Evolutionary conservation across 1,140 invertebrate genomes (phyloP).

Genomic region (Orchesella cincta): DNA sequence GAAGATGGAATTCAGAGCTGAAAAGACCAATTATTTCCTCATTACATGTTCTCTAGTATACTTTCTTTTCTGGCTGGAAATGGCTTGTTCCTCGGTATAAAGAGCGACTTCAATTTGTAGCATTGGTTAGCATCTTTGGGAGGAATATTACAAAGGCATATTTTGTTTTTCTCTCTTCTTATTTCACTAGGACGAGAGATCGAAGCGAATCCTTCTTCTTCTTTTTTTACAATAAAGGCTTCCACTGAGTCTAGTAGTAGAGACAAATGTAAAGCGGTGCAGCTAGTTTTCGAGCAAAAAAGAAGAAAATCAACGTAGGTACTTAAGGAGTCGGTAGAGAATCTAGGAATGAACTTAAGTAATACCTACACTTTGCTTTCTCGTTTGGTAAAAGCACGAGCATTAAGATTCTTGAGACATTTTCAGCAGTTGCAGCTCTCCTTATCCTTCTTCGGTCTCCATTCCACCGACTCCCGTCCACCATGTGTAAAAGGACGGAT

Average conservation of each 20-base stretch:
- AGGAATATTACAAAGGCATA: neutral
- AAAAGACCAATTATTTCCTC: neutral
- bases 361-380: no score
- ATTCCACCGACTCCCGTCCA: neutral
- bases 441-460: neutral
- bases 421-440: neutral
- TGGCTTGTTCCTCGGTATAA: no score
- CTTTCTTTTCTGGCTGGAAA: neutral
- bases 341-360: no score
- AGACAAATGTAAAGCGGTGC: no score
- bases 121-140: no score
- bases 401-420: conserved; percentile 19
- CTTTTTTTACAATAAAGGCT: no score
- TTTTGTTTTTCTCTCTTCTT: neutral
- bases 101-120: neutral
- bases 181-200: no score
- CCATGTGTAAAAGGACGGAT: neutral
- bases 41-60: neutral
- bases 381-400: neutral
- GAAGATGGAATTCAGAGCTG: no score
- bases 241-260: no score
- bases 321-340: no score
- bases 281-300: no score
- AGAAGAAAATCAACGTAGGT: neutral
- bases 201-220: no score